Evolutionary conservation across 2,888 invertebrate genomes (phyloP), one percentile per base, ranked within the genome.

Genomic region (Drosophila prostipennis): DNA sequence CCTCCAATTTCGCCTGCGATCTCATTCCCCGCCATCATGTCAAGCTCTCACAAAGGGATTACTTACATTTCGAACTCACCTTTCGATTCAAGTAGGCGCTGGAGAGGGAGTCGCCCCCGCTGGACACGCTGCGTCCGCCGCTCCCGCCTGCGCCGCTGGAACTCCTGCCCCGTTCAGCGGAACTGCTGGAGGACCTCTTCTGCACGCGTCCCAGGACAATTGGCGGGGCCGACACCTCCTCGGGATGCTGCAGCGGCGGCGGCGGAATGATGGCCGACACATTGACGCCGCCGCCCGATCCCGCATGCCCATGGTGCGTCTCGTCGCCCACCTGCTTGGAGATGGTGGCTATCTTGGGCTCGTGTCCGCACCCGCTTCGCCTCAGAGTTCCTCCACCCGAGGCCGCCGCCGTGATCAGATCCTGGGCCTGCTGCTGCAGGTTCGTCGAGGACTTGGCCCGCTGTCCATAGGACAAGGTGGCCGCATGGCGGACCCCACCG

Each of bases 341-440:
- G 59, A 92, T 92, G 26, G 92, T 92, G 2, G 91, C 81, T 48
- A 92, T 92, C 77, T 92, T 92, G 1, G 89, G 76, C 49, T 91
- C 90, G 68, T 91, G 85, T 19, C 80, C 80, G 55, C 90, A 90
- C 23, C 84, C 77, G 43, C 54, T 77, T 8, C 83, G 71, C 8
- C 70, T 36, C 11, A 72, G 11, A 0, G 71, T 63, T 8, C 58
- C 77, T 54, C 42, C 70, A 37, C 56, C 58, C 42, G 16, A 46
- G 3, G 60, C 55, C 26, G 51, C 46, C 14, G 72, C 65, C 36
- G 65, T 69, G 1, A 80, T 70, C 48, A 85, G 74, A 45, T 91
- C 90, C 57, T 87, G 81, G 13, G 65, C 55, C 40, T 79, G 77
- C 34, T 76, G 76, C 51, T 81, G 88, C 52, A 80, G 48, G 57